Evolutionary conservation across 2,113 vertebrate species (phyloP).

Genomic region (Carettochelys insculpta): DNA sequence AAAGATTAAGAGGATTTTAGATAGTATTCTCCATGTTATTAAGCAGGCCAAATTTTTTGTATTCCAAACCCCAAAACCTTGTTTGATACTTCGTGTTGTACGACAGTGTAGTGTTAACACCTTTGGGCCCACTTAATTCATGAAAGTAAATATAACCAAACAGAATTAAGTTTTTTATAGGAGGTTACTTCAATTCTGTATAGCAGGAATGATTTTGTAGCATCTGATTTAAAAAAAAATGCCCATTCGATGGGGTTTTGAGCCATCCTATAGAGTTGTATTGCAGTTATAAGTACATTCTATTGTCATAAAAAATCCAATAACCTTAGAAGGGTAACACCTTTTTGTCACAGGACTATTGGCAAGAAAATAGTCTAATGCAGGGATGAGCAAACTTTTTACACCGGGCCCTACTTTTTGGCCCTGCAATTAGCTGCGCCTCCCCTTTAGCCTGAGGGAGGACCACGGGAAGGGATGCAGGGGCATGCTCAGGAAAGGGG

Average conservation of each 20-base stretch:
- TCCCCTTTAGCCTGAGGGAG: too few species aligned
- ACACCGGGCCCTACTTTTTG: too few species aligned
- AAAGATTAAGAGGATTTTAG: too few species aligned
- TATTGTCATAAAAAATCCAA: background rate
- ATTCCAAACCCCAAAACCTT: background rate
- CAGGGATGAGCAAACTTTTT: too few species aligned
- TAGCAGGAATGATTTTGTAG: background rate
- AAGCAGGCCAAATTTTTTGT: background rate
- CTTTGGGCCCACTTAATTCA: background rate
- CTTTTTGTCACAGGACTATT: background rate
- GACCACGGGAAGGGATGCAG: too few species aligned
- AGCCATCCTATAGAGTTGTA: background rate
- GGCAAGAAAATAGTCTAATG: background rate
- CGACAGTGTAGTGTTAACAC: background rate
- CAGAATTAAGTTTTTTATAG: background rate
- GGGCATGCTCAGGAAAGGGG: too few species aligned
- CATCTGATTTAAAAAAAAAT: background rate
- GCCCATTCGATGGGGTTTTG: background rate
- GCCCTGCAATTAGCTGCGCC: too few species aligned
- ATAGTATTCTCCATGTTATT: background rate
- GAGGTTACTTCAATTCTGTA: background rate
- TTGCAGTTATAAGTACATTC: background rate
- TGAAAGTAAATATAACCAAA: background rate
- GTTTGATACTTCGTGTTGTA: background rate
- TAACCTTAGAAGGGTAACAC: background rate